phyloP scores from a whole-genome alignment of 2,888 invertebrate genomes.

The Odontomyia ornata region DNA sequence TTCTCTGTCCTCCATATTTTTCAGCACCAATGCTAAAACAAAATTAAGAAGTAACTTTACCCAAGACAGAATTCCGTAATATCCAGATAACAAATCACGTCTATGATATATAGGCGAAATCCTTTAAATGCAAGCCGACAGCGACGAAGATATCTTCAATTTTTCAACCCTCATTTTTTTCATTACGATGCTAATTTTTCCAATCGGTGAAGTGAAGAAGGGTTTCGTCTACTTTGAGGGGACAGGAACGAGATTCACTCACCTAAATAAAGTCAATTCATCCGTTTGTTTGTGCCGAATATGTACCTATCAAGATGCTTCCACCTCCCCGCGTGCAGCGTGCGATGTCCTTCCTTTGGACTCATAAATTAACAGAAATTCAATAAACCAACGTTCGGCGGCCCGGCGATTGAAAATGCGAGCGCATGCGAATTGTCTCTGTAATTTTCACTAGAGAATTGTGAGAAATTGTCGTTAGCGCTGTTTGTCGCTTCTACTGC shows the following conservation, averaged over 20 bases:
- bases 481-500: slow-evolving; percentile 8
- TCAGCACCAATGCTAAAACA: background rate
- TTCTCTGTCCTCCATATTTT: too few species aligned
- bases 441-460: slow-evolving; percentile 31
- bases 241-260: background rate
- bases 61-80: background rate
- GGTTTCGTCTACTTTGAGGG: background rate
- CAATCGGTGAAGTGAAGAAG: background rate
- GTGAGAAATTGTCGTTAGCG: slow-evolving; percentile 27
- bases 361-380: slow-evolving; percentile 45
- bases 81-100: background rate
- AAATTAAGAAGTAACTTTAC: background rate
- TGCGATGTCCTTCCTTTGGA: slow-evolving; percentile 34
- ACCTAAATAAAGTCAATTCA: slow-evolving; percentile 35
- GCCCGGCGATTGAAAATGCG: slow-evolving; percentile 41
- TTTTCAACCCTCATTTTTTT: slow-evolving; percentile 21
- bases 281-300: slow-evolving; percentile 19
- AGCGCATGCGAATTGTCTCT: slow-evolving; percentile 42
- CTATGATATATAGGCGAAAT: slow-evolving; percentile 4
- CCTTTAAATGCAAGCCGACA: slow-evolving; percentile 4
- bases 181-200: slow-evolving; percentile 42
- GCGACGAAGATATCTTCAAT: background rate
- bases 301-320: slow-evolving; percentile 22
- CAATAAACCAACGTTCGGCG: slow-evolving; percentile 42
- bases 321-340: slow-evolving; percentile 10